phyloP scores from a whole-genome alignment of 1,140 invertebrate species.

The Drosophila persimilis region DNA sequence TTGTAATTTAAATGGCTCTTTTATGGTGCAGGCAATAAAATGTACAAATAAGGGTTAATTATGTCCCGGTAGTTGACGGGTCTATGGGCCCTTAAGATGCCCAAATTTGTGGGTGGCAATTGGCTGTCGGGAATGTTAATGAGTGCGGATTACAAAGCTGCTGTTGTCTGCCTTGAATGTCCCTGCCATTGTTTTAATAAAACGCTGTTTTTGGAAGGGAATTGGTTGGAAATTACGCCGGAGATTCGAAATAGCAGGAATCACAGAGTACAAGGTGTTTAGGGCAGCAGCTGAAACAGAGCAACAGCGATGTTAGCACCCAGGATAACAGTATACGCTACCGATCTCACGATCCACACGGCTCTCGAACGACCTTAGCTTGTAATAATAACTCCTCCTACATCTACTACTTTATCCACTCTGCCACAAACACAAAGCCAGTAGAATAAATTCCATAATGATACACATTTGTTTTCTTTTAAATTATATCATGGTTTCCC shows the following conservation, averaged over 20 bases:
- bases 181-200: neutral
- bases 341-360: too few species aligned
- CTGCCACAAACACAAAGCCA: too few species aligned
- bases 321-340: too few species aligned
- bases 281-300: neutral
- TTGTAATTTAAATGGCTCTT: conserved; percentile 74
- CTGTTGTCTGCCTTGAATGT: neutral
- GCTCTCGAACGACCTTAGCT: too few species aligned
- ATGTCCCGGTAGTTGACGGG: conserved; percentile 53
- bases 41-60: conserved; percentile 80
- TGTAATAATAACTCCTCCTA: too few species aligned
- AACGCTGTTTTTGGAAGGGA: neutral
- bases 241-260: too few species aligned
- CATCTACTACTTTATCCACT: too few species aligned
- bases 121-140: conserved; percentile 61
- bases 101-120: conserved; percentile 63
- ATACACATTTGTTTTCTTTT: neutral
- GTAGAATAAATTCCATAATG: too few species aligned
- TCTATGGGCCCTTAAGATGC: conserved; percentile 52
- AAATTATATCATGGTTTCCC: neutral
- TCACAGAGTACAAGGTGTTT: too few species aligned
- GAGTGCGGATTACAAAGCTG: conserved; percentile 17
- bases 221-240: too few species aligned
- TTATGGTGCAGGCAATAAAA: conserved; percentile 72
- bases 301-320: too few species aligned